phyloP scores from a whole-genome alignment of 2,113 vertebrate species.

The Chloroceryle aenea region DNA sequence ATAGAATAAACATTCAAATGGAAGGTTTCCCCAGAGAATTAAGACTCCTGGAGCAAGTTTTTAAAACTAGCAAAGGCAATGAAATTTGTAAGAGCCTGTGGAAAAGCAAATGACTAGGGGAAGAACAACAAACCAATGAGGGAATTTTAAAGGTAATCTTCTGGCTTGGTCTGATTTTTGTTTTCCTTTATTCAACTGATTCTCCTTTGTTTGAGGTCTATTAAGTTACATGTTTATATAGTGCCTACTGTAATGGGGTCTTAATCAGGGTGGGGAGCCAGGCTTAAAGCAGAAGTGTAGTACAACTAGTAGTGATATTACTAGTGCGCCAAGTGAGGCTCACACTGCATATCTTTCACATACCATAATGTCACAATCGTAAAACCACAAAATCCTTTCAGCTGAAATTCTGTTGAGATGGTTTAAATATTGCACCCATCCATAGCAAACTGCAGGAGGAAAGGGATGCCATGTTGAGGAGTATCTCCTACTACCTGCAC shows the following conservation, averaged over 20 bases:
- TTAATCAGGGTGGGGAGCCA: background rate
- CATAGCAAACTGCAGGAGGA: background rate
- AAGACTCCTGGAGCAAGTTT: background rate
- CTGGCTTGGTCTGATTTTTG: background rate
- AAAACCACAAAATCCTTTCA: background rate
- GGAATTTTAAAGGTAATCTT: background rate
- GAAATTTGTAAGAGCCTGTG: background rate
- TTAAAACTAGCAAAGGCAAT: background rate
- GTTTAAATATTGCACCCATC: background rate
- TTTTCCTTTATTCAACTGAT: background rate
- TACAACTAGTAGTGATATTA: background rate
- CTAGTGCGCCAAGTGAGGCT: background rate
- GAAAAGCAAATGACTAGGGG: background rate
- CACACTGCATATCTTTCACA: background rate
- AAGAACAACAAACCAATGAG: background rate
- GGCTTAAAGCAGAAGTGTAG: background rate
- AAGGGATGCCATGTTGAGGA: background rate
- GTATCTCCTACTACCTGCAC: background rate
- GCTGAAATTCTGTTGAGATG: background rate
- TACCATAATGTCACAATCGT: background rate
- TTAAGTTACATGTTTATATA: background rate
- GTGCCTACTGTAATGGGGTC: background rate
- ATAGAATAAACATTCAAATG: background rate
- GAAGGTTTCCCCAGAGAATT: background rate
- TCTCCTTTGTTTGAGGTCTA: background rate